These are phyloP conservation scores for Pelecanus crispus DNA, from an alignment of 2,113 vertebrate species.

Conservation along the genomic window DNA sequence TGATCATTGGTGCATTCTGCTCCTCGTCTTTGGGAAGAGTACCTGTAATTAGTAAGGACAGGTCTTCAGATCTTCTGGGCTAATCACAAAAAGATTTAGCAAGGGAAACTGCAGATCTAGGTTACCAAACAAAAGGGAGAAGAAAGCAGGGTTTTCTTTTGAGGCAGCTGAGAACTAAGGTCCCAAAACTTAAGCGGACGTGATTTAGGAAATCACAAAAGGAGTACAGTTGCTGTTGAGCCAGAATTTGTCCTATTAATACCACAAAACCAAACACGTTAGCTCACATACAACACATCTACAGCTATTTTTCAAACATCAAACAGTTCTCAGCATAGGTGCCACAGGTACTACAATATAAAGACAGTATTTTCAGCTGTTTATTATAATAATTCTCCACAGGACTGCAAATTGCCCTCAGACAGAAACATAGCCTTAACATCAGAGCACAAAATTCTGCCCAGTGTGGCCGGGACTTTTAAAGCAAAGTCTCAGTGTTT, in stretches of 20 bases:
- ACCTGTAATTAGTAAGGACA: neutral
- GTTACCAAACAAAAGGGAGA: neutral
- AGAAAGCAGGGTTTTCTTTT: neutral
- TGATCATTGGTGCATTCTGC: neutral
- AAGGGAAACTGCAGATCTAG: neutral
- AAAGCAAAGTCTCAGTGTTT: neutral
- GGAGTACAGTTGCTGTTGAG: neutral
- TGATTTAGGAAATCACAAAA: neutral
- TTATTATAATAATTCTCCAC: neutral
- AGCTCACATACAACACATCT: neutral
- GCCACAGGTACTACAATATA: neutral
- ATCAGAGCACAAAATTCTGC: neutral
- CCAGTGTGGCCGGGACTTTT: neutral
- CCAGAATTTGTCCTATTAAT: neutral
- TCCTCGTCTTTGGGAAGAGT: neutral
- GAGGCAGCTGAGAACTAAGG: neutral
- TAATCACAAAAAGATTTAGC: neutral
- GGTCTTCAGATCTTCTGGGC: neutral
- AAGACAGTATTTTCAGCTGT: neutral
- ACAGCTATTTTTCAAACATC: neutral
- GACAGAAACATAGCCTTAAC: neutral
- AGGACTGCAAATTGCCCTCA: neutral
- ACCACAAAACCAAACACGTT: neutral
- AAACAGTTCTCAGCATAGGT: neutral
- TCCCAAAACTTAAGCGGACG: neutral